phyloP scores from a whole-genome alignment of 2,113 vertebrate genomes.

The Sapajus apella region DNA sequence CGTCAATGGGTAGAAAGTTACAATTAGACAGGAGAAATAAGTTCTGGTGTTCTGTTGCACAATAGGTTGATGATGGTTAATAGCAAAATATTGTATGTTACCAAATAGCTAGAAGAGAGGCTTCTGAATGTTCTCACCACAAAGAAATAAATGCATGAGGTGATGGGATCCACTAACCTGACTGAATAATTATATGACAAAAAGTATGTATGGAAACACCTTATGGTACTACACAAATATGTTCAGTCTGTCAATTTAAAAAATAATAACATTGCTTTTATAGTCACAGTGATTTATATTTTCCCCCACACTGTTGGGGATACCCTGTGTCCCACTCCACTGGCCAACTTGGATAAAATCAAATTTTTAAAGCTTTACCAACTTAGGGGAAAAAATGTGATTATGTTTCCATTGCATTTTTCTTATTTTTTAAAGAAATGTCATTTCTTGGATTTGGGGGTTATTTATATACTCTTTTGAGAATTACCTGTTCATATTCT shows the following conservation, averaged over 20 bases:
- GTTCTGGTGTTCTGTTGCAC: background rate
- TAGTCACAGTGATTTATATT: background rate
- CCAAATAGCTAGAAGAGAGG: background rate
- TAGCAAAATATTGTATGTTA: background rate
- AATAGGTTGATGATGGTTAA: background rate
- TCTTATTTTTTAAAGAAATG: background rate
- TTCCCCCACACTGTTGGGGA: background rate
- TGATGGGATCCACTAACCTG: background rate
- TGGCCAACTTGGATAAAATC: background rate
- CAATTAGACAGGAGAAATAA: background rate
- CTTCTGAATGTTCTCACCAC: background rate
- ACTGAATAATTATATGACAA: background rate
- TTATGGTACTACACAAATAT: background rate
- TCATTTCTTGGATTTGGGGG: background rate
- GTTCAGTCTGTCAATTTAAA: background rate
- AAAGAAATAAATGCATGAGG: background rate
- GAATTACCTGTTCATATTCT: background rate
- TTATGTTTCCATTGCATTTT: background rate
- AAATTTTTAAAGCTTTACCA: background rate
- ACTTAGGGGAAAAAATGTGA: background rate
- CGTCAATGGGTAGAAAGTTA: background rate
- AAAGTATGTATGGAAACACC: background rate
- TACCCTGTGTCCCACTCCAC: background rate
- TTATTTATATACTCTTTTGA: background rate
- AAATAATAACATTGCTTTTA: background rate